Percentiles rank a stretch among this genome's conserved stretches.
These are phyloP conservation scores for Odontamblyopus lacepedii DNA, from an alignment of 2,797 vertebrate genomes.

Conservation along the genomic window DNA sequence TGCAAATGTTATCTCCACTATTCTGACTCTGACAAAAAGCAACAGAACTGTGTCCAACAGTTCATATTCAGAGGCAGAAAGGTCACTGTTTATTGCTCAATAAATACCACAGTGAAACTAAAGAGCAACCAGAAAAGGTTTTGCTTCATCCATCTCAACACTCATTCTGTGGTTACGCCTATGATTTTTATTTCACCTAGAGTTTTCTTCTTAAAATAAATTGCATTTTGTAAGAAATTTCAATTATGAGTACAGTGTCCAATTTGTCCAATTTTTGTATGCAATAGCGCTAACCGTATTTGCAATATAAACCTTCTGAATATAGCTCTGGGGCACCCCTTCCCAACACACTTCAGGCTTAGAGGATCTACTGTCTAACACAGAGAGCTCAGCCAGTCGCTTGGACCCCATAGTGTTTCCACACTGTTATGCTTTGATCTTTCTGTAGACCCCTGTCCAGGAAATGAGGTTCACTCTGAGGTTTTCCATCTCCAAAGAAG, in stretches of 20 bases:
- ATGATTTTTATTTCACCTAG: conserved; percentile 14
- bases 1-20: not conserved
- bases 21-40: conserved; percentile 1
- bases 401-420: conserved; percentile 25
- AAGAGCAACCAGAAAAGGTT: conserved; percentile 38
- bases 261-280: not conserved
- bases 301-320: not conserved
- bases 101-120: conserved; percentile 46
- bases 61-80: conserved; percentile 34
- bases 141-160: conserved; percentile 22
- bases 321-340: conserved; percentile 25
- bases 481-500: conserved; percentile 58
- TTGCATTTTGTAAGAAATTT: not conserved
- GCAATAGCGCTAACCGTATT: not conserved
- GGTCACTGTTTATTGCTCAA: conserved; percentile 56
- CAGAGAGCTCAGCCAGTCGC: conserved; percentile 24
- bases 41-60: conserved; percentile 17
- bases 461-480: conserved; percentile 60
- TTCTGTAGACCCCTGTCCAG: conserved; percentile 63
- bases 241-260: not conserved
- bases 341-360: conserved; percentile 1
- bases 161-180: conserved; percentile 5
- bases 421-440: conserved; percentile 50
- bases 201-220: not conserved
- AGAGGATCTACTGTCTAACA: conserved; percentile 15